Conservation (phyloP, 2,113 vertebrate genomes). For the Elgaria multicarinata region DNA sequence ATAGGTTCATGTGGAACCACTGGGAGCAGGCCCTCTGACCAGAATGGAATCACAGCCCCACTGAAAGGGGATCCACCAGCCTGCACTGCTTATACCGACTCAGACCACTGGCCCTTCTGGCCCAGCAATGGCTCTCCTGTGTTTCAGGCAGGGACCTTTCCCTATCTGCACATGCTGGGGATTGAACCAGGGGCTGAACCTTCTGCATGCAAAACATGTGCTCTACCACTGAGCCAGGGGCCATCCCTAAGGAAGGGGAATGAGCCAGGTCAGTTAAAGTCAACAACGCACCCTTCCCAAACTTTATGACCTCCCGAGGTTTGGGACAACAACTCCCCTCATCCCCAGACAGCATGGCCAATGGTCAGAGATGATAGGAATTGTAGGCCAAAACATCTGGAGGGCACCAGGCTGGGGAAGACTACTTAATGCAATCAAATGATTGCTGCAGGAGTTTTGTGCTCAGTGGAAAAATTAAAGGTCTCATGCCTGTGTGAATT, state of each 20-base stretch:
- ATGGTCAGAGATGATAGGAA: too few species aligned
- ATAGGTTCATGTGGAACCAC: too few species aligned
- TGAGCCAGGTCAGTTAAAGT: background rate
- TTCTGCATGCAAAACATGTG: background rate
- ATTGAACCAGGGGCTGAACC: background rate
- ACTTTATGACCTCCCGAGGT: too few species aligned
- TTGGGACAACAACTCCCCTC: too few species aligned
- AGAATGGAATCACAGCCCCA: too few species aligned
- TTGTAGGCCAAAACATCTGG: too few species aligned
- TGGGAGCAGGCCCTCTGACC: too few species aligned
- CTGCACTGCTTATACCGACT: too few species aligned
- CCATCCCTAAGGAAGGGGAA: background rate
- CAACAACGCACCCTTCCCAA: background rate
- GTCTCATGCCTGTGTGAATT: conserved; percentile 25
- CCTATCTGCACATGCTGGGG: background rate
- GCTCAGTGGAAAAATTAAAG: conserved; percentile 19
- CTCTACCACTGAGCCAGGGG: background rate
- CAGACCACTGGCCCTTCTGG: background rate
- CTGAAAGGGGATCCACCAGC: too few species aligned
- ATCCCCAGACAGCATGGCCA: too few species aligned
- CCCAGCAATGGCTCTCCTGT: background rate
- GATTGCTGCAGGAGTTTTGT: conserved; percentile 35
- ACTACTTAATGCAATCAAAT: conserved; percentile 3
- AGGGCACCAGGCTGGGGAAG: too few species aligned
- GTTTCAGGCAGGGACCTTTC: background rate